phyloP scores from a whole-genome alignment of 2,888 invertebrate genomes.

The Alentia gelatinosa region DNA sequence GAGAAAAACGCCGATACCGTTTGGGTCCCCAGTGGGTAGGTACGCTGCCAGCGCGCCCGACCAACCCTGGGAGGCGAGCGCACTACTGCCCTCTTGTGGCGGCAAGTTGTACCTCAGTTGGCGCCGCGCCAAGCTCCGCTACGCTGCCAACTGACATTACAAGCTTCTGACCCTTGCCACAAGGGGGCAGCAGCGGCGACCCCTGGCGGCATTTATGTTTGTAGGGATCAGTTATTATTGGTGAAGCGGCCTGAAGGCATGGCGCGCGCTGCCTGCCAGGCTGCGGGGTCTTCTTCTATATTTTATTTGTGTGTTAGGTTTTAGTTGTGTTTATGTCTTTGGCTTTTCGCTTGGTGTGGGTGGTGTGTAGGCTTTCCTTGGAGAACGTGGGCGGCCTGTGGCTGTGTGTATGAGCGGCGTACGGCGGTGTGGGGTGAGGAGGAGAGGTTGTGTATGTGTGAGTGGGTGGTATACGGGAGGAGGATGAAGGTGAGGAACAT shows the following conservation, averaged over 20 bases:
- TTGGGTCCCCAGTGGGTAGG: too few relatives aligned
- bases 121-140: background rate
- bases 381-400: too few relatives aligned
- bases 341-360: too few relatives aligned
- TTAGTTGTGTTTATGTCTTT: too few relatives aligned
- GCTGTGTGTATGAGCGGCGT: background rate
- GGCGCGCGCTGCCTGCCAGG: background rate
- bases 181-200: conserved; percentile 31
- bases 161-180: conserved; percentile 49
- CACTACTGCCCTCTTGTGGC: conserved; percentile 36
- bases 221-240: conserved; percentile 50
- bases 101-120: conserved; percentile 45
- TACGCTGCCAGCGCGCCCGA: too few relatives aligned
- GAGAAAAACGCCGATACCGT: too few relatives aligned
- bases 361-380: too few relatives aligned
- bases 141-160: conserved; percentile 44
- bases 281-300: background rate
- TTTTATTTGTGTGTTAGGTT: background rate
- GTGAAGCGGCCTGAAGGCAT: background rate
- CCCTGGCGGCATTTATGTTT: conserved; percentile 49
- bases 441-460: background rate
- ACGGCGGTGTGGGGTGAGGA: background rate
- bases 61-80: background rate
- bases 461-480: background rate
- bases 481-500: background rate